Conservation (phyloP, 2,797 vertebrate species). For the Antennarius maculatus region DNA sequence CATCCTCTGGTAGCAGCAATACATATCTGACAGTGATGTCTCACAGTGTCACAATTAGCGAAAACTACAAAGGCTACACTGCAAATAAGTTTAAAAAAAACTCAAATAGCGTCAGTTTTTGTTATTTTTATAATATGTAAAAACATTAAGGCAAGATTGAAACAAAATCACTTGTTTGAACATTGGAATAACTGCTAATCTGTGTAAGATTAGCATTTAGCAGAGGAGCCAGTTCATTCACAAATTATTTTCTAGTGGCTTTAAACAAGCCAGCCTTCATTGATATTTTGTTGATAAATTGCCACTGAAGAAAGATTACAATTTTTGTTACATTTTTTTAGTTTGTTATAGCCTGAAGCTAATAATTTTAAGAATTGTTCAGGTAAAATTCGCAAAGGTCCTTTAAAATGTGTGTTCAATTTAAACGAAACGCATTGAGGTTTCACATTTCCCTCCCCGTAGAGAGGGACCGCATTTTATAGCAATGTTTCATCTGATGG, state of each 20-base stretch:
- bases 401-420: background rate
- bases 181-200: background rate
- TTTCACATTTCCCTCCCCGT: constrained; percentile 38
- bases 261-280: too few relatives aligned
- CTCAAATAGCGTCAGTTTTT: background rate
- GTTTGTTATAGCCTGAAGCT: too few relatives aligned
- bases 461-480: constrained; percentile 51
- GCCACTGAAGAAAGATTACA: too few relatives aligned
- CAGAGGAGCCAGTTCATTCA: too few relatives aligned
- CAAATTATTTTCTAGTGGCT: too few relatives aligned
- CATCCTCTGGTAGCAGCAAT: constrained; percentile 27
- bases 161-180: background rate
- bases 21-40: background rate
- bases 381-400: background rate
- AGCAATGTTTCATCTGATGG: constrained; percentile 34
- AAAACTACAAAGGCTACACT: background rate
- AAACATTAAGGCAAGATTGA: background rate
- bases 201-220: background rate
- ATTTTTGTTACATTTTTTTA: too few relatives aligned
- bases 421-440: constrained; percentile 5
- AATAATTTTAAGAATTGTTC: background rate
- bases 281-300: too few relatives aligned
- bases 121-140: too few relatives aligned
- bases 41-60: background rate
- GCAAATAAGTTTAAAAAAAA: background rate